Evolutionary conservation across 64 coral and sea anemone species (phyloP).

Genomic region (Acropora tenuis): DNA sequence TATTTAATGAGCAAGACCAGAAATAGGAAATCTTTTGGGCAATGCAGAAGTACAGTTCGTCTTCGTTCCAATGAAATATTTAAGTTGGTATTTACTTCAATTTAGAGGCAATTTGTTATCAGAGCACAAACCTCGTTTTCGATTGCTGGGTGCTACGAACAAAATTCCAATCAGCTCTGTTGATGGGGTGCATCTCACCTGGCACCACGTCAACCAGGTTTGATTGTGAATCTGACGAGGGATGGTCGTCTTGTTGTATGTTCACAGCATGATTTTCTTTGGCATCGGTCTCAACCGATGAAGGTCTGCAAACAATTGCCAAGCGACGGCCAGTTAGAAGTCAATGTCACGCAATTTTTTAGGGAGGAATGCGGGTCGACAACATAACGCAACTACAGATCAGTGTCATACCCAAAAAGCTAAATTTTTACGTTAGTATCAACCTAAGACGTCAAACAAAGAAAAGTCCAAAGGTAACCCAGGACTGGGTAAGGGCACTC

Average conservation of each 20-base stretch:
- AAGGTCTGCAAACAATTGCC: neutral
- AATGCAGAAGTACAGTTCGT: too few species aligned
- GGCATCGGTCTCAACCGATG: neutral
- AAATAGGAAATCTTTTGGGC: too few species aligned
- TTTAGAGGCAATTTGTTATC: neutral
- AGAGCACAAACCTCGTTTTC: neutral
- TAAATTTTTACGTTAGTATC: too few species aligned
- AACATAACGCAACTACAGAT: too few species aligned
- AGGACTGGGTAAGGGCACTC: too few species aligned
- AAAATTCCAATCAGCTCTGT: neutral
- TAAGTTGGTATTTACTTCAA: neutral
- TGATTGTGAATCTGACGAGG: neutral
- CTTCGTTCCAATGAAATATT: neutral
- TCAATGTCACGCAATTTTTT: too few species aligned
- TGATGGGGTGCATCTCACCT: neutral
- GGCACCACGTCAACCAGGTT: neutral
- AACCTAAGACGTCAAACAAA: too few species aligned
- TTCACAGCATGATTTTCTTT: neutral
- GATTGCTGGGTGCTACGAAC: neutral
- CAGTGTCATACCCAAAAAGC: too few species aligned
- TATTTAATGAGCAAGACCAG: too few species aligned
- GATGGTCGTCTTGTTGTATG: neutral
- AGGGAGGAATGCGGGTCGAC: too few species aligned
- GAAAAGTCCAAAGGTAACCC: too few species aligned
- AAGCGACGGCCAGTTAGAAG: neutral